Percentiles rank a stretch among this genome's conserved stretches.
Evolutionary conservation across 1,140 invertebrate species (phyloP).

Genomic region (Pachypeltis micranthus): DNA sequence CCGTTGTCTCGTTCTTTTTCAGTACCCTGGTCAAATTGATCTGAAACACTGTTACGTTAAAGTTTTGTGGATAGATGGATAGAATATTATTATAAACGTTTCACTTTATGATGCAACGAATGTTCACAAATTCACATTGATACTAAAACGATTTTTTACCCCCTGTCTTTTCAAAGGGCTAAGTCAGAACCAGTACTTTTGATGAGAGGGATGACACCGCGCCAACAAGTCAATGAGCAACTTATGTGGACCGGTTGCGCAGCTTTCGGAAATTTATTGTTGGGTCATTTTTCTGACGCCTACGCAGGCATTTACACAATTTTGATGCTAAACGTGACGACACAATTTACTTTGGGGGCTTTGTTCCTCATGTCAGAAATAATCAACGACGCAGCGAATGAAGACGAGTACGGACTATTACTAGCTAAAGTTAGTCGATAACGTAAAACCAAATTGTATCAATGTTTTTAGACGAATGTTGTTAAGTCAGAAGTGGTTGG

Average conservation of each 20-base stretch:
- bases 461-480: background rate
- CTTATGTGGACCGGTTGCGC: background rate
- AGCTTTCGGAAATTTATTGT: background rate
- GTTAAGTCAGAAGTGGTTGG: background rate
- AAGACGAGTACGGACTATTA: background rate
- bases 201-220: background rate
- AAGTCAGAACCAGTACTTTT: background rate
- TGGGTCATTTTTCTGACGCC: background rate
- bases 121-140: background rate
- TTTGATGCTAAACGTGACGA: background rate
- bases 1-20: too few relatives aligned
- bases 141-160: background rate
- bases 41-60: too few relatives aligned
- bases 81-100: background rate
- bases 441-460: too few relatives aligned
- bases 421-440: background rate
- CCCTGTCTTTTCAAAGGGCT: background rate
- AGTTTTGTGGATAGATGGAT: background rate
- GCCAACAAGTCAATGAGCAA: background rate
- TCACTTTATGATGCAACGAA: background rate
- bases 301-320: background rate
- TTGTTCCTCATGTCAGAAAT: background rate
- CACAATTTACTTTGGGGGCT: background rate
- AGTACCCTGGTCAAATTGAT: too few relatives aligned
- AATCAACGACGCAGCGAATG: background rate